Evolutionary conservation across 2,113 vertebrate genomes (phyloP).

Genomic region (Toxostoma redivivum): DNA sequence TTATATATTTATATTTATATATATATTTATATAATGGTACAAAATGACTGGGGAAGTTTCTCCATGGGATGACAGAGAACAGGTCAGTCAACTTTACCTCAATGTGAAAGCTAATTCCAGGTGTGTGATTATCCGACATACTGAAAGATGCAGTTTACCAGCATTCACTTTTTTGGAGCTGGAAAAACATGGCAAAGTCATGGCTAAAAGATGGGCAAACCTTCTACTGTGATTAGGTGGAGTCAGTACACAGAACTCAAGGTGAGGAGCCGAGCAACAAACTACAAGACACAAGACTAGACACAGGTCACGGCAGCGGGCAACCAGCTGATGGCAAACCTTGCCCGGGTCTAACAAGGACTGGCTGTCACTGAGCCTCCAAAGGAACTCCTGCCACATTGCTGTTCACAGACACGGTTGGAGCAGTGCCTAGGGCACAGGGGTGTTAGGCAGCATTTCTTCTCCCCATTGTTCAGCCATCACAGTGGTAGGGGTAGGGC

Average conservation of each 20-base stretch:
- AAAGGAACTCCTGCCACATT: neutral
- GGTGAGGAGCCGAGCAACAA: constrained; percentile 39
- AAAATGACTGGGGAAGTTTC: constrained; percentile 75
- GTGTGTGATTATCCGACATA: neutral
- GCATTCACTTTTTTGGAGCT: neutral
- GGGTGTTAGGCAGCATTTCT: neutral
- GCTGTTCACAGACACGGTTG: neutral
- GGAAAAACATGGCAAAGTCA: neutral
- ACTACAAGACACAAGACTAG: constrained; percentile 49
- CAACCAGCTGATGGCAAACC: neutral
- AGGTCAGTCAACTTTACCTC: constrained; percentile 49
- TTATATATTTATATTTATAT: constrained; percentile 85
- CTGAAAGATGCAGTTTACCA: neutral
- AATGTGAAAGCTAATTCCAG: constrained; percentile 35
- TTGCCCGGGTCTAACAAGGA: neutral
- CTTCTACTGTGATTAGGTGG: constrained; percentile 2
- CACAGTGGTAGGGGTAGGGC: neutral
- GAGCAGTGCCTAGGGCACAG: neutral
- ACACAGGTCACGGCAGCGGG: neutral
- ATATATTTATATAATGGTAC: constrained; percentile 85
- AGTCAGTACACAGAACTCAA: constrained; percentile 39
- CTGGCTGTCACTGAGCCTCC: neutral
- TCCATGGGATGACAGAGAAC: constrained; percentile 58
- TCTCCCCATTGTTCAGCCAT: neutral
- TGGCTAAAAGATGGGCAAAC: constrained; percentile 25